Evolutionary conservation across 1,140 invertebrate species (phyloP).

Genomic region (Nautilus pompilius): DNA sequence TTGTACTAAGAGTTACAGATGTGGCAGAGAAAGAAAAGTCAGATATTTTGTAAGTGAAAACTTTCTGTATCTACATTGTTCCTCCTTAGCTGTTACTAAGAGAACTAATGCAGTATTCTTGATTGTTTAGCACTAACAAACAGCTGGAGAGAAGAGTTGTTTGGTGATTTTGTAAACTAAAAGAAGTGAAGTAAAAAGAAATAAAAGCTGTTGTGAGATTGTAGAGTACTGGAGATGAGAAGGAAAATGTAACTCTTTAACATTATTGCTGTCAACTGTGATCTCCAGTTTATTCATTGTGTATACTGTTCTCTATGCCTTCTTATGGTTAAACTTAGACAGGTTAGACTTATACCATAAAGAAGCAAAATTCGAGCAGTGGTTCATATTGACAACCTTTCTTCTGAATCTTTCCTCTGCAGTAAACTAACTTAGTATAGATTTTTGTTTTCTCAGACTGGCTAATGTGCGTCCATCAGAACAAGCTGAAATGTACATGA

Average conservation of each 20-base stretch:
- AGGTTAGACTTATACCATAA: too few relatives aligned
- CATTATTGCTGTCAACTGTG: too few relatives aligned
- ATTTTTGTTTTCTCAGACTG: constrained; percentile 18
- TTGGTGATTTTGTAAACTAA: constrained; percentile 2
- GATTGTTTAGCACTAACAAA: too few relatives aligned
- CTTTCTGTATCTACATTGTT: too few relatives aligned
- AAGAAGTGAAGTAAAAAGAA: neutral
- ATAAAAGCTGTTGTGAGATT: neutral
- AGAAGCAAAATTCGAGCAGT: too few relatives aligned
- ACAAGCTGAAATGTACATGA: constrained; percentile 15
- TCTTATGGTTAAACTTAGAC: too few relatives aligned
- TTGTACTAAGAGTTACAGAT: constrained; percentile 42
- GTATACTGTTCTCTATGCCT: neutral
- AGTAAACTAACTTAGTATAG: too few relatives aligned
- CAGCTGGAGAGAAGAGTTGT: too few relatives aligned
- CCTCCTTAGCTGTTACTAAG: too few relatives aligned
- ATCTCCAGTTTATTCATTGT: constrained; percentile 9
- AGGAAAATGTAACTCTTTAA: constrained; percentile 5
- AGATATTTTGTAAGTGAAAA: constrained; percentile 43
- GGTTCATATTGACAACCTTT: too few relatives aligned
- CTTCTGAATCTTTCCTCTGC: too few relatives aligned
- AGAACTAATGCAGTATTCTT: too few relatives aligned
- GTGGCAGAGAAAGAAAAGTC: constrained; percentile 46
- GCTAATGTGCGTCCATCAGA: constrained; percentile 15
- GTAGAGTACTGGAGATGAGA: constrained; percentile 3